Evolutionary conservation across 1,140 invertebrate genomes (phyloP), one percentile per base, ranked within the genome.

Genomic region (Caenorhabditis briggsae): DNA sequence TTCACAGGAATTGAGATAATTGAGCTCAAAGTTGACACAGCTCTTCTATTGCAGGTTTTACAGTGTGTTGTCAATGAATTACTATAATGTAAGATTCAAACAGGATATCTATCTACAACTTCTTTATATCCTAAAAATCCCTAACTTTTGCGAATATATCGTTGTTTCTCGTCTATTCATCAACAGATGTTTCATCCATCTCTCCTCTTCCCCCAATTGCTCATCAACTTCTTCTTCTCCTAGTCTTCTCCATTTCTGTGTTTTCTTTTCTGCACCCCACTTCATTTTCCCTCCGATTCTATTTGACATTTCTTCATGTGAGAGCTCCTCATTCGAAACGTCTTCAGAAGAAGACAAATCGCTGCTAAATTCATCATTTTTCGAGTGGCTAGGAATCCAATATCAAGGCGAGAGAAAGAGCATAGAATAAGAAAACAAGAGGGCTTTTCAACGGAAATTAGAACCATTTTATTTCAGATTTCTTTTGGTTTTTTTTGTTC

Each of bases 341-440:
- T 78, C 70, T 78, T 78, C 70, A 78, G 46, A 78, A 78, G 46
- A 78, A 78, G 70, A 78, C 70, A 78, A 78, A 78, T 50, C 70
- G 70, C n/a, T 48, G 46, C 70, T n/a, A 78, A 78, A 78, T 78
- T 78, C 70, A 78, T 78, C 70, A 78, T 78, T 78, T 33, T 78
- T 78, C 70, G 70, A 78, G 70, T 78, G 33, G 70, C 70, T 2
- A 23, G 70, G 43, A 46, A 50, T 78, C 70, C 70, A 53, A 78
- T 78, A 50, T 50, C 70, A 41, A 9, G 50, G 11, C 11, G 70
- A 78, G 46, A 50, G 23, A 70, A 46, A 18, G 41, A n/a, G 3
- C 7, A n/a, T 7, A n/a, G 56, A 58, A n/a, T n/a, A 46, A 33
- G 23, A 70, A 33, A 33, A 33, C 3, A 65, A 65, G 61, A 50